These are phyloP conservation scores for Sinotaia quadrata DNA, from an alignment of 2,888 invertebrate species.

Conservation along the genomic window DNA sequence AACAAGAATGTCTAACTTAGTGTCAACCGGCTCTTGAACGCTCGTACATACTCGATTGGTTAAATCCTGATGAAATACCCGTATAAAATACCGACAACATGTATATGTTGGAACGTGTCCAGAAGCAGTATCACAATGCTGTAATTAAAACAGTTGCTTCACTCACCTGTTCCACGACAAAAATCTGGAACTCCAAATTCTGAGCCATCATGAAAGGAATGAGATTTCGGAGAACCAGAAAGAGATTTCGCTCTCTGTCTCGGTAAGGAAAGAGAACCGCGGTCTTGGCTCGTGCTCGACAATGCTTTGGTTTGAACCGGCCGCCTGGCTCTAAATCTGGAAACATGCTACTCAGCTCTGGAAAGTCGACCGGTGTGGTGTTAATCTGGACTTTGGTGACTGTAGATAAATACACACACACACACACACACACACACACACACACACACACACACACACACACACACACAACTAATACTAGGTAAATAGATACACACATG, in stretches of 20 bases:
- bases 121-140: no score
- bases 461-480: no score
- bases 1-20: no score
- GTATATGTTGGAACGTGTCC: no score
- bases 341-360: constrained; percentile 14
- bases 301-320: constrained; percentile 12
- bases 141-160: no score
- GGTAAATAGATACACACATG: no score
- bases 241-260: constrained; percentile 22
- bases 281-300: constrained; percentile 14
- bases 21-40: no score
- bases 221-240: constrained; percentile 25
- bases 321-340: constrained; percentile 15
- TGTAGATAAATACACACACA: not conserved
- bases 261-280: constrained; percentile 25
- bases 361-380: constrained; percentile 22
- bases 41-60: no score
- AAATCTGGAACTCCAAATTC: constrained; percentile 24
- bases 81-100: no score
- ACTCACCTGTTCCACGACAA: constrained; percentile 15
- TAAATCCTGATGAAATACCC: no score
- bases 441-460: no score
- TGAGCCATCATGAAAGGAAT: constrained; percentile 28
- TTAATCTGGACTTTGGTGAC: constrained; percentile 26
- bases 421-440: no score